Evolutionary conservation across 53 echinoderm and acorn worm species (phyloP).

Genomic region (Paelopatides confundens): DNA sequence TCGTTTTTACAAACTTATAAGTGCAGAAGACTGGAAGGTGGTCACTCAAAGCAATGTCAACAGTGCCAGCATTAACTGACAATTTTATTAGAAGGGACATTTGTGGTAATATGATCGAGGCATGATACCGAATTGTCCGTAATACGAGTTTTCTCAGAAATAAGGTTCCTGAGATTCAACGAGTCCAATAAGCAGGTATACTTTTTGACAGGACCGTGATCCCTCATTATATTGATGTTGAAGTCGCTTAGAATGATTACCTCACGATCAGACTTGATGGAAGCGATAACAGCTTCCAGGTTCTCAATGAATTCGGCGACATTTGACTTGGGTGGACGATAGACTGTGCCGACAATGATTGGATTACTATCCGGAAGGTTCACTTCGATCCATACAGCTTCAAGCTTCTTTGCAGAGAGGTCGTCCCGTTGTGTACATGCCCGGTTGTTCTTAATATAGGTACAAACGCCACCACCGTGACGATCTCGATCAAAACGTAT

Average conservation of each 20-base stretch:
- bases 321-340: slow-evolving; percentile 20
- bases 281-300: not conserved
- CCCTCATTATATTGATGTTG: not conserved
- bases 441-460: slow-evolving; percentile 27
- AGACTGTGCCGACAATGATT: slow-evolving; percentile 24
- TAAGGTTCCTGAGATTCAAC: not conserved
- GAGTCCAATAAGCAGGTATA: not conserved
- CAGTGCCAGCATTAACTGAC: not conserved
- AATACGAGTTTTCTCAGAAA: not conserved
- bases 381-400: slow-evolving; percentile 41
- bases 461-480: slow-evolving; percentile 44
- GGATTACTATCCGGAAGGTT: not conserved
- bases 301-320: not conserved
- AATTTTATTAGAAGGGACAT: not conserved
- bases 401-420: not conserved
- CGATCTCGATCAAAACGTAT: slow-evolving; percentile 44
- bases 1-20: not conserved
- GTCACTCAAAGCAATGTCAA: not conserved
- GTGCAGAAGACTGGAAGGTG: not conserved
- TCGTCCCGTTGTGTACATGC: not conserved
- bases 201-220: not conserved
- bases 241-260: not conserved
- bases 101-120: not conserved
- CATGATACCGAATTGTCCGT: not conserved
- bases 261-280: not conserved